Evolutionary conservation across 2,113 vertebrate genomes (phyloP), one percentile per base, ranked within the genome.

Genomic region (Piprites chloris): DNA sequence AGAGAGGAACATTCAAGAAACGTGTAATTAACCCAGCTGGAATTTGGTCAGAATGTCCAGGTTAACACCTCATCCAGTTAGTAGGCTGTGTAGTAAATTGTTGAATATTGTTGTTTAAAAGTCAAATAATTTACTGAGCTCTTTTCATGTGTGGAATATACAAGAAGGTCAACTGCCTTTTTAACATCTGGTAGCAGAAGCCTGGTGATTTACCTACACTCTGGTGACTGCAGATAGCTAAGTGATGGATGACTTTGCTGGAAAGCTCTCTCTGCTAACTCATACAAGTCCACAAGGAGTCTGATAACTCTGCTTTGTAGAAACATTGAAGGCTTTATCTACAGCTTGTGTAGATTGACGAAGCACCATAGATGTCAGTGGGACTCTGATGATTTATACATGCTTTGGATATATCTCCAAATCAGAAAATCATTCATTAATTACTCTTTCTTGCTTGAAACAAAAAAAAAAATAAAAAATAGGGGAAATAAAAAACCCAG

Each of bases 151-250:
- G 58, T 73, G 65, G 96, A 94, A 93, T 94, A 96, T 92, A 93
- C 93, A 96, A 95, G 96, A 86, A 96, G 90, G 96, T 97, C 96
- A 96, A 77, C 92, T 94, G 92, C 85, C 90, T 97, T 95, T 96
- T 95, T 86, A 97, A 92, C 95, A 97, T 96, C 96, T 96, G 95
- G 96, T 96, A 97, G 96, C 96, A 95, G 90, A 94, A 44, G 61
- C 76, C 86, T 94, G 65, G 83, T 95, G 90, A 94, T 96, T 97
- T 95, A 96, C 96, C 96, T 95, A 86, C 92, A 49, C 2, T 1
- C 73, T 94, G 90, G 83, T 84, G 65, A 89, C 26, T 93, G 92
- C 28, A 96, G 96, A 96, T 94, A 93, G 85, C 68, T 76, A 61
- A 67, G 52, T 94, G 95, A 96, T 94, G 90, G 92, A 96, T 94